Evolutionary conservation across 2,888 invertebrate genomes (phyloP), one percentile per base, ranked within the genome.

Genomic region (Eupithecia insigniata): DNA sequence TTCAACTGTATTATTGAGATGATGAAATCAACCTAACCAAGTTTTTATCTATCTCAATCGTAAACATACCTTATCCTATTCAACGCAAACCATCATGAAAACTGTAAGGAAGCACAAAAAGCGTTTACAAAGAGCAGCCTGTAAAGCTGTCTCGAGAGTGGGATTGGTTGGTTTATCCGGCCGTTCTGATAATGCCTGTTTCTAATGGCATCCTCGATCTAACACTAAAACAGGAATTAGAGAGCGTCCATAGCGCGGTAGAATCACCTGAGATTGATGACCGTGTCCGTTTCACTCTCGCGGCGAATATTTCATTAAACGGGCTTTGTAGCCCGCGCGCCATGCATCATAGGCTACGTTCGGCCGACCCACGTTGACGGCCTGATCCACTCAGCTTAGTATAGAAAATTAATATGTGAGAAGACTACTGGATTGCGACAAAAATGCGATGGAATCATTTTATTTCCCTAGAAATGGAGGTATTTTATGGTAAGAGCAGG

Each of bases 261-360:
- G 85, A 82, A 88, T 86, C 88, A 89, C 87, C 88, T 90, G 89
- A 92, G 90, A 93, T 92, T 89, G 92, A 93, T 92, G 84, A 81
- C 83, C 83, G 85, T 86, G 92, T 90, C 90, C 84, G 86, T 87
- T 90, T 87, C 90, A 89, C 87, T 89, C 86, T 87, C 85, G 86
- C 87, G 83, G 82, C 88, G 89, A 89, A 93, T 93, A 92, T 93
- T 93, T 93, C 92, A 93, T 92, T 92, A 92, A 88, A 87, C 87
- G 88, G 87, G 89, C 88, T 87, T 85, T 84, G 87, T 84, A 85
- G 85, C 85, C 87, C 87, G 79, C 82, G 79, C 82, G 87, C 90
- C 87, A 92, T 93, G 92, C 87, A 92, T 93, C 93, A 93, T 90
- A 90, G 90, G 86, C 88, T 87, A 86, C 84, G 86, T 84, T 83